A percentile compares a stretch with the other conserved stretches of the same genome.
Conservation (phyloP, 2,113 vertebrate genomes). For the Brachyhypopomus gauderio region DNA sequence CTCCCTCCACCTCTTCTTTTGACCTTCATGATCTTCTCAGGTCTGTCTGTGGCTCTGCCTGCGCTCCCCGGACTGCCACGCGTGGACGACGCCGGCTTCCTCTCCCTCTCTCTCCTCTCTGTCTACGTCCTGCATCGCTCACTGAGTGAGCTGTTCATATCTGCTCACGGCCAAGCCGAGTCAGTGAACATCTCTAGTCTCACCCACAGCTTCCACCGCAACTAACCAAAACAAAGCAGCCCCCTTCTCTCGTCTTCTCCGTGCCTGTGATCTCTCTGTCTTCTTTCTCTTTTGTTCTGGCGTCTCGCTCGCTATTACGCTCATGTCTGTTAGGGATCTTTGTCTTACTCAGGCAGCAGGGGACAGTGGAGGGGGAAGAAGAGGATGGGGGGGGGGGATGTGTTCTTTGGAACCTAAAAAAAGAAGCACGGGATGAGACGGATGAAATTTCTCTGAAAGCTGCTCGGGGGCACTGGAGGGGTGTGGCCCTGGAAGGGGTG, state of each 20-base stretch:
- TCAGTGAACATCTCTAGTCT: background rate
- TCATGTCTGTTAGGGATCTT: slow-evolving; percentile 73
- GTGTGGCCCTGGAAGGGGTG: slow-evolving; percentile 50
- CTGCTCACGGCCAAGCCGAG: background rate
- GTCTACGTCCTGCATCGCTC: slow-evolving; percentile 34
- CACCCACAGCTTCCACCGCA: background rate
- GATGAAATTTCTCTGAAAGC: slow-evolving; percentile 67
- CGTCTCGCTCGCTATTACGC: slow-evolving; percentile 71
- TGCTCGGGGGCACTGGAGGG: slow-evolving; percentile 56
- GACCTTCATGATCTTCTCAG: too few species aligned
- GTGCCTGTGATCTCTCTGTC: slow-evolving; percentile 20
- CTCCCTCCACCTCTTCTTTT: too few species aligned
- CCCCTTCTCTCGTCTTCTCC: slow-evolving; percentile 2
- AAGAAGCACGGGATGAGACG: slow-evolving; percentile 68
- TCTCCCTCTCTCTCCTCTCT: background rate
- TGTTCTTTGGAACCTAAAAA: slow-evolving; percentile 69
- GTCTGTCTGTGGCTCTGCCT: background rate
- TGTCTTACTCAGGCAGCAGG: slow-evolving; percentile 64
- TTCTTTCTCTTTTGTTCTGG: slow-evolving; percentile 28
- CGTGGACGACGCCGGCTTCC: too few species aligned
- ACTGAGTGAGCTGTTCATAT: background rate
- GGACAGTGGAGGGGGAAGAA: slow-evolving; percentile 9
- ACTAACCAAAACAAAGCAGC: background rate
- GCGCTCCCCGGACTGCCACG: background rate
- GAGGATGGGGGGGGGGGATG: slow-evolving; percentile 47